Conservation (phyloP, 37 sponge, comb jelly and placozoan species). For the Beroe ovata region DNA sequence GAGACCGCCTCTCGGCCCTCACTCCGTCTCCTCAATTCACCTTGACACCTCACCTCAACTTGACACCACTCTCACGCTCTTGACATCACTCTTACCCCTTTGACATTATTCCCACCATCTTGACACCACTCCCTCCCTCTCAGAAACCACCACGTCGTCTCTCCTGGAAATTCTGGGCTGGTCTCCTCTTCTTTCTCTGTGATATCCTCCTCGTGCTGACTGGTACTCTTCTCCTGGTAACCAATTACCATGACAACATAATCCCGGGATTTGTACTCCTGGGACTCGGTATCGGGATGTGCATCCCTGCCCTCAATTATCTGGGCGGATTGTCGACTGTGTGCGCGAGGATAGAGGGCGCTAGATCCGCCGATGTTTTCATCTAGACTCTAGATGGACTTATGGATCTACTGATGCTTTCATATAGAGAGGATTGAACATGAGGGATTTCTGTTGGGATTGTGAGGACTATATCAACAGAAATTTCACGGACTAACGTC, state of each 20-base stretch:
- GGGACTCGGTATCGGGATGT: constrained; percentile 62
- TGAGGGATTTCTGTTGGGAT: background rate
- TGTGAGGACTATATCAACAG: background rate
- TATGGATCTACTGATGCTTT: too few relatives aligned
- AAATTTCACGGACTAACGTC: too few relatives aligned
- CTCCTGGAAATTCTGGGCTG: constrained; percentile 31
- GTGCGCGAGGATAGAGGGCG: constrained; percentile 29
- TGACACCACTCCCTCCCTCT: background rate
- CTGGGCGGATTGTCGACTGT: constrained; percentile 25
- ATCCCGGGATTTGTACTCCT: constrained; percentile 32
- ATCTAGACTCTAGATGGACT: too few relatives aligned
- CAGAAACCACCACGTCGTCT: background rate
- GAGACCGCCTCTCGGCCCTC: too few relatives aligned
- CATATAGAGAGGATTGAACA: background rate
- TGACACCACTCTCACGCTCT: too few relatives aligned
- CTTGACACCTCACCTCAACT: too few relatives aligned
- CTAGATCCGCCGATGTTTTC: background rate
- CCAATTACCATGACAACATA: constrained; percentile 21
- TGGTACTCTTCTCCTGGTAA: background rate
- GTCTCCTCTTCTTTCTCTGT: background rate
- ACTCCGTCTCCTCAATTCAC: too few relatives aligned
- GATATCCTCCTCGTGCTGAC: background rate
- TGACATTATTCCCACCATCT: too few relatives aligned
- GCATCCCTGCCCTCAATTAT: constrained; percentile 48
- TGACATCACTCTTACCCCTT: too few relatives aligned